Evolutionary conservation across 1,140 invertebrate species (phyloP).

Genomic region (Caerostris darwini): DNA sequence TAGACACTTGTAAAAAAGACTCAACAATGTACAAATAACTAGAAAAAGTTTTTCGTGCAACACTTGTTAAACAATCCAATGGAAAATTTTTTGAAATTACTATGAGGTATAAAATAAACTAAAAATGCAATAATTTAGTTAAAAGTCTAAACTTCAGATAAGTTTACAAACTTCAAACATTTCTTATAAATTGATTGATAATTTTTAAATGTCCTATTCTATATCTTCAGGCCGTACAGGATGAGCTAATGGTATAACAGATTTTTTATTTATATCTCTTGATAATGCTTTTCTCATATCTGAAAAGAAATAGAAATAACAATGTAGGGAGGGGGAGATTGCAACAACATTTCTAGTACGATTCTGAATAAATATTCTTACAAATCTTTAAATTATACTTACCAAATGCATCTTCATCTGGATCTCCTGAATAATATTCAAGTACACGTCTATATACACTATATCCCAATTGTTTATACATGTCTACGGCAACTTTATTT

Average conservation of each 20-base stretch:
- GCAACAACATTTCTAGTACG: too few relatives aligned
- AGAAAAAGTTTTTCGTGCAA: too few relatives aligned
- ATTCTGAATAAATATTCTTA: background rate
- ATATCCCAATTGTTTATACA: constrained; percentile 98
- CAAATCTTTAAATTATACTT: constrained; percentile 79
- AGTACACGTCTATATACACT: constrained; percentile 97
- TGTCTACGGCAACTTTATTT: constrained; percentile 97
- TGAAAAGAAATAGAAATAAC: constrained; percentile 83
- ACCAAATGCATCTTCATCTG: constrained; percentile 99
- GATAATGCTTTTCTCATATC: constrained; percentile 99
- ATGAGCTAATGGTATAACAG: constrained; percentile 95
- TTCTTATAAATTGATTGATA: background rate
- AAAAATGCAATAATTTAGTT: too few relatives aligned
- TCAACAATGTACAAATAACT: too few relatives aligned
- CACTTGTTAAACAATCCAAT: too few relatives aligned
- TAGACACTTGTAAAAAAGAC: too few relatives aligned
- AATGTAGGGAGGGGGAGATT: background rate
- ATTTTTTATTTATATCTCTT: constrained; percentile 94
- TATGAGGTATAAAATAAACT: too few relatives aligned
- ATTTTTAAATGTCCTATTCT: constrained; percentile 83
- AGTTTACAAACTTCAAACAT: background rate
- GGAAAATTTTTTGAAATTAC: too few relatives aligned
- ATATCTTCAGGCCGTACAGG: constrained; percentile 97
- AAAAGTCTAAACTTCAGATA: background rate
- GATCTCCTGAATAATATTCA: constrained; percentile 98